Percentiles rank a stretch among this genome's conserved stretches.
Conservation (phyloP, 2,888 invertebrate species). For the Exocentrus adspersus region DNA sequence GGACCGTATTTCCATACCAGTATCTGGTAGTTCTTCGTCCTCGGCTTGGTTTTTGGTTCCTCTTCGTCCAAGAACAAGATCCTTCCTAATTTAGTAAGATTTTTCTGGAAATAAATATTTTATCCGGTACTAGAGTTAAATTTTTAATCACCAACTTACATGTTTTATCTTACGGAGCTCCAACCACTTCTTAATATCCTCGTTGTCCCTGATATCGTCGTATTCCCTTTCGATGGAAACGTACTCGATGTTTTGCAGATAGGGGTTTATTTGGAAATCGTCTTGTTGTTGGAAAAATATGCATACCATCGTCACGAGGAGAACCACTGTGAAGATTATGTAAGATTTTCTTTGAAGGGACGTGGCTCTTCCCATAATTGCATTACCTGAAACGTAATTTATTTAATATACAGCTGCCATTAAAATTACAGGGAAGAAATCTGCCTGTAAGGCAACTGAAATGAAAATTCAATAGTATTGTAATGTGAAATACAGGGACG, state of each 20-base stretch:
- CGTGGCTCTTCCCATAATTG: constrained; percentile 36
- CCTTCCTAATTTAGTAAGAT: constrained; percentile 60
- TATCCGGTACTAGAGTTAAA: constrained; percentile 48
- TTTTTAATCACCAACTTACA: constrained; percentile 30
- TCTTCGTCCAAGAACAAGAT: constrained; percentile 60
- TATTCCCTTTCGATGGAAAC: constrained; percentile 7
- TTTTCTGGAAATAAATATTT: constrained; percentile 53
- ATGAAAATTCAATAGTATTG: too few relatives aligned
- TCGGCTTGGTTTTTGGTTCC: constrained; percentile 46
- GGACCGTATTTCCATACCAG: constrained; percentile 71
- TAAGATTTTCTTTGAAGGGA: constrained; percentile 22
- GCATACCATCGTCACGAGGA: constrained; percentile 8
- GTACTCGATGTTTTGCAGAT: constrained; percentile 2
- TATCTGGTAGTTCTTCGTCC: constrained; percentile 63
- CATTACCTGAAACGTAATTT: constrained; percentile 43
- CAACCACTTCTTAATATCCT: constrained; percentile 35
- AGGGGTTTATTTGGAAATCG: background rate
- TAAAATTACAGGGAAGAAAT: too few relatives aligned
- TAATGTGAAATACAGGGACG: too few relatives aligned
- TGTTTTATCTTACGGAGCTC: constrained; percentile 25
- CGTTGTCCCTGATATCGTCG: background rate
- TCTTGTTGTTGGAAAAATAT: constrained; percentile 6
- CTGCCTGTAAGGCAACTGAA: too few relatives aligned
- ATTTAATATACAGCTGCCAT: too few relatives aligned
- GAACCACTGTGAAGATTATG: constrained; percentile 13